Evolutionary conservation across 1,140 invertebrate genomes (phyloP).

Genomic region (Rhagoletis zephyria): DNA sequence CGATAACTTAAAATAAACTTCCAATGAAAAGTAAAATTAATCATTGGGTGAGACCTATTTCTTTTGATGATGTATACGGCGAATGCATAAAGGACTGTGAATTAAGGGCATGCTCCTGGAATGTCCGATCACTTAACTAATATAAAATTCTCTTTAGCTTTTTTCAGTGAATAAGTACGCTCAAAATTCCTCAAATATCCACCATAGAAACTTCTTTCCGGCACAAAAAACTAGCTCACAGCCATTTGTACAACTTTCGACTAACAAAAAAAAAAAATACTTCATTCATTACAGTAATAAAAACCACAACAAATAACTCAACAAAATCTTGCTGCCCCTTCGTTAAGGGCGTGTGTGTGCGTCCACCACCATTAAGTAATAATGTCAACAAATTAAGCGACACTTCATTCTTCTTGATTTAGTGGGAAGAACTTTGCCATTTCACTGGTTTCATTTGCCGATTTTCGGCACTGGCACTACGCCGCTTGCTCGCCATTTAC

Average conservation of each 20-base stretch:
- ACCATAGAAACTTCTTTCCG: neutral
- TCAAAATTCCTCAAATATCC: no score
- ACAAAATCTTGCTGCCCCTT: constrained; percentile 25
- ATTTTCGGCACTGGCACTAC: no score
- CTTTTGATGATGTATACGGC: no score
- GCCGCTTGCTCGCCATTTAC: neutral
- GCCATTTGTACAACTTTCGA: constrained; percentile 28
- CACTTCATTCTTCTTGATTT: constrained; percentile 74
- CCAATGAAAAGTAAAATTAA: no score
- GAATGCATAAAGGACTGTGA: no score
- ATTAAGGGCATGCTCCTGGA: no score
- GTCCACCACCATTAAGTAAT: constrained; percentile 59
- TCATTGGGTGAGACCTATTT: no score
- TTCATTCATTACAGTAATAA: constrained; percentile 22
- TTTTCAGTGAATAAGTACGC: no score
- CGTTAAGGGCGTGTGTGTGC: neutral
- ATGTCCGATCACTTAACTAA: no score
- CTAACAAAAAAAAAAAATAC: constrained; percentile 16
- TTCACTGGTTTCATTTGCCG: constrained; percentile 43
- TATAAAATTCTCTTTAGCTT: no score
- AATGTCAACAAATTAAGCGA: constrained; percentile 73
- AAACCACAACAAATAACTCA: constrained; percentile 47
- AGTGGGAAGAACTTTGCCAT: constrained; percentile 56
- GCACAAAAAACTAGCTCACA: neutral
- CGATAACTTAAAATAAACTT: no score